Base-by-base conservation (phyloP, 1,140 invertebrate genomes). In the Holotrichia oblita region DNA sequence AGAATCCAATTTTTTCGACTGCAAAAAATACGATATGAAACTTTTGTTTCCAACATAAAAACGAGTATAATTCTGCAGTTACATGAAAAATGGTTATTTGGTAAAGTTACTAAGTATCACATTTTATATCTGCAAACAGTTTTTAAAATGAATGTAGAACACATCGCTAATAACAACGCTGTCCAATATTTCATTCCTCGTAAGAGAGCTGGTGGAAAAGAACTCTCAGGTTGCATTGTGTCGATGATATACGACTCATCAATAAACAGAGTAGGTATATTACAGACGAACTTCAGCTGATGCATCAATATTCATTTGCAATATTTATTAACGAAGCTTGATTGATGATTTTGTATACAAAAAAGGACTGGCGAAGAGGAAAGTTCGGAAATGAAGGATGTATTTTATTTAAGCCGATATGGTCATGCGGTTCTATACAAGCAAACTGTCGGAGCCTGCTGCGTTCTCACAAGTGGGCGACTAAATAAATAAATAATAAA, bases 291-390 rank as follows among this genome's bases (percentile, higher is more conserved):
- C 24, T 34, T 20, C 61, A 22, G 3, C 48, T 17, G 48, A 17
- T n/a, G 48, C 27, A 69, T 69, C 61, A 69, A 69, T 69, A 69
- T 69, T 69, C 61, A 69, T 69, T 69, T 69, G 61, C 61, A 69
- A 27, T 69, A 55, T 69, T 69, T 69, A 69, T 69, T 69, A 69
- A 69, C 61, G 20, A 22, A 7, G 17, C n/a, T 17, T 69, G 61
- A 69, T 69, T 24, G 61, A 69, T 69, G 61, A 69, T 69, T 55
- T 69, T 20, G 61, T 69, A n/a, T 55, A 55, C 17, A 69, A 69
- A 48, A 34, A 69, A 14, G 59, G 9, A 24, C 27, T 27, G 6
- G 3, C 22, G 8, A 17, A 6, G 14, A 14, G 9, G 17, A 55
- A 55, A 55, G n/a, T 55, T 55, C 48, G 0, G n/a, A n/a, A 14